Evolutionary conservation across 2,888 invertebrate genomes (phyloP), one percentile per base, ranked within the genome.

Genomic region (Hirtodrosophila trivittata): DNA sequence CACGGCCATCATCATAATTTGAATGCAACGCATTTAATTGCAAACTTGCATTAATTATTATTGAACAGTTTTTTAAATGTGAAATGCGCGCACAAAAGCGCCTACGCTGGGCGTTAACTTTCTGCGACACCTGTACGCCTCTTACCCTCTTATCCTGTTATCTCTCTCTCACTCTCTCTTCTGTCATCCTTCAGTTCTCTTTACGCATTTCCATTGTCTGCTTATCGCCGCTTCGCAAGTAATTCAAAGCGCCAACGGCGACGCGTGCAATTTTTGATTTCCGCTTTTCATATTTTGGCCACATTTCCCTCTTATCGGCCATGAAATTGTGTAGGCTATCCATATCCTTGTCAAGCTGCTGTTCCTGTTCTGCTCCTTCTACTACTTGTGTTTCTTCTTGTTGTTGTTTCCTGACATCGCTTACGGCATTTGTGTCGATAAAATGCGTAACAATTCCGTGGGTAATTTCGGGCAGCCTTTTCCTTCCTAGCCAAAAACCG

Each of bases 41-140:
- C 84, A 74, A 83, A 83, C 84, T 83, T 71, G 76, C 84, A 68
- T 81, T 81, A 86, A 81, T 83, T 86, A 86, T 86, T 74, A 81
- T 86, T 86, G 74, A 80, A 83, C 63, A 57, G 55, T 74, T 74
- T 76, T 68, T 45, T 26, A 38, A 59, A 35, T 47, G 51, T 28
- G 38, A 26, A 26, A 13, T 12, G 51, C n/a, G 45, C 65, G 26
- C 12, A 49, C 25, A 56, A 52, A 21, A 21, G 18, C 18, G 43
- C 12, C 33, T 13, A 13, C 51, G 10, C 10, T 1, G 37, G 60
- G 45, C 41, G 33, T 63, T 30, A 43, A 58, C 54, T 68, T 64
- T 57, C 42, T 68, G 57, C 63, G 10, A 21, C 43, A 63, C 51
- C 70, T 74, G 68, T 58, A 21, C 43, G 57, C 51, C 70, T 74